Percentiles rank a stretch among this genome's conserved stretches.
Evolutionary conservation across 2,888 invertebrate species (phyloP).

Genomic region (Hypomecis punctinalis): DNA sequence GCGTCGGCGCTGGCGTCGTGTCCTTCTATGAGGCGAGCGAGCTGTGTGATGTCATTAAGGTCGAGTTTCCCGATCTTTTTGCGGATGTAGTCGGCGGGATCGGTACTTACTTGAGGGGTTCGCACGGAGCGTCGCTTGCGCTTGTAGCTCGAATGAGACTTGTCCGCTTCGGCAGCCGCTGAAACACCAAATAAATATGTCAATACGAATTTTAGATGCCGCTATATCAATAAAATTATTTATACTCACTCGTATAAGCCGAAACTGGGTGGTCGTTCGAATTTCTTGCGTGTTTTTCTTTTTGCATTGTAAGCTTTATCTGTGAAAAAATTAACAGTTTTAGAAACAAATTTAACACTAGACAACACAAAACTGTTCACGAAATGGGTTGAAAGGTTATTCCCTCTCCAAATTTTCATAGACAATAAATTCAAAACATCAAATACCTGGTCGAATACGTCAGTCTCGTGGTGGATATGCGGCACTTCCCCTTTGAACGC

Average conservation of each 20-base stretch:
- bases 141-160: constrained; percentile 73
- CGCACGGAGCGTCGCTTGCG: constrained; percentile 73
- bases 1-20: constrained; percentile 59
- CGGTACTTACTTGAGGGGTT: constrained; percentile 77
- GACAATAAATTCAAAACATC: too few species aligned
- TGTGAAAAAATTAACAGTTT: constrained; percentile 37
- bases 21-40: constrained; percentile 74
- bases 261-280: constrained; percentile 64
- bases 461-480: constrained; percentile 67
- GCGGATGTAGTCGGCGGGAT: constrained; percentile 71
- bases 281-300: constrained; percentile 69
- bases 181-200: constrained; percentile 23
- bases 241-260: constrained; percentile 70
- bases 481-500: constrained; percentile 97
- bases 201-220: not conserved
- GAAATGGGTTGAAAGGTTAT: too few species aligned
- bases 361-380: too few species aligned
- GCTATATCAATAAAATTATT: constrained; percentile 2
- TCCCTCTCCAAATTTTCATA: too few species aligned
- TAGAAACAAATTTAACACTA: too few species aligned
- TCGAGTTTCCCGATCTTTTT: constrained; percentile 74
- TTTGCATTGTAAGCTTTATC: constrained; percentile 74
- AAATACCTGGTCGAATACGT: constrained; percentile 70
- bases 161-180: constrained; percentile 73
- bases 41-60: constrained; percentile 71